Evolutionary conservation across 2,797 vertebrate species (phyloP), one percentile per base, ranked within the genome.

Genomic region (Epinephelus malabaricus): DNA sequence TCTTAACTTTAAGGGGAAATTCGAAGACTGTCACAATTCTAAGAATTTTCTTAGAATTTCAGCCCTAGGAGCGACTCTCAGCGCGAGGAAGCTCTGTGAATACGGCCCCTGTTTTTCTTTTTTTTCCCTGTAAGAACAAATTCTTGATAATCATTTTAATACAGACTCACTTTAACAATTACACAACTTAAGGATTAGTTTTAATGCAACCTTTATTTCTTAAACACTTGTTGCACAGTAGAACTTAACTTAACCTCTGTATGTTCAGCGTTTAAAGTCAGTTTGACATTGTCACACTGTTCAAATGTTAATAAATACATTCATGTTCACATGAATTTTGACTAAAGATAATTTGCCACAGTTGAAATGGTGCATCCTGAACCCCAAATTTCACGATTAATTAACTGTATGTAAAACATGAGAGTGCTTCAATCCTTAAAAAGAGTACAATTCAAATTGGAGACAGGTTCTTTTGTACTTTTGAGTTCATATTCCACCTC

Each of bases 391-490:
- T n/a, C 4, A 50, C 62, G 14, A 8, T 64, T 17, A 2, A n/a
- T 54, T 15, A 23, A 54, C 47, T 21, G 63, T 34, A 38, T 14
- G 47, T 21, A 5, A 17, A 65, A 14, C 1, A 1, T 14, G 0
- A 0, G 3, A 9, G 49, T 38, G 19, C n/a, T 43, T 55, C 13
- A 21, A 0, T 43, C 5, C 2, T 8, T 0, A 12, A 53, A 2
- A 55, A 68, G 50, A 25, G 38, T 21, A 68, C 51, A 68, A 5
- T 68, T 53, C 1, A 25, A 2, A 1, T 30, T 27, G 25, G 25
- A 27, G 3, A 3, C 25, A 27, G 0, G 0, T 27, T 0, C 3
- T 2, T 27, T 27, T 27, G 25, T 27, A 27, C 25, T 27, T 0
- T 0, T 4, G 25, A 27, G 17, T 8, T 18, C 2, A 49, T 49